phyloP scores from a whole-genome alignment of 2,797 vertebrate genomes.

The Rhinella marina region DNA sequence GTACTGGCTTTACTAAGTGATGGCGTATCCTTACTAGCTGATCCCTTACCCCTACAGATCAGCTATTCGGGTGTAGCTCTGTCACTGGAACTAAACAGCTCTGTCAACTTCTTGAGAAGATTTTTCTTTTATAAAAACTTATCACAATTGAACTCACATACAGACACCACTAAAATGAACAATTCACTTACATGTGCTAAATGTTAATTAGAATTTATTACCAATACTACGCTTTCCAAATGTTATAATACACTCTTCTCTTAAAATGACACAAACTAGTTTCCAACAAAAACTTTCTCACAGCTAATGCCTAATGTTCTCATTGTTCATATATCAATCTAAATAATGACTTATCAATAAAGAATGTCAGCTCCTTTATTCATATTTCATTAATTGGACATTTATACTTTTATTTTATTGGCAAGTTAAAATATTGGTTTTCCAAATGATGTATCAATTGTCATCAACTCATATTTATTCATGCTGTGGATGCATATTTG shows the following conservation, averaged over 20 bases:
- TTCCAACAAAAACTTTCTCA: constrained; percentile 35
- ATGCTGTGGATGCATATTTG: not conserved
- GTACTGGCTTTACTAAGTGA: too few species aligned
- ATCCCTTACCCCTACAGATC: too few species aligned
- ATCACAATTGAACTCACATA: not conserved
- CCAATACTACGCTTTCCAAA: not conserved
- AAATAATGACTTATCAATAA: not conserved
- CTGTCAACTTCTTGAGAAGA: not conserved
- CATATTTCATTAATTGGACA: constrained; percentile 3
- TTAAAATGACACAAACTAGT: not conserved
- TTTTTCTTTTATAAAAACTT: not conserved
- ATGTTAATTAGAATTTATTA: constrained; percentile 21
- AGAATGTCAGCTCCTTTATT: not conserved
- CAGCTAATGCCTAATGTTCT: constrained; percentile 3
- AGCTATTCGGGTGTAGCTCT: too few species aligned
- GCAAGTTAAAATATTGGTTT: constrained; percentile 3
- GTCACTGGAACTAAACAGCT: too few species aligned
- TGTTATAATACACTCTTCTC: not conserved
- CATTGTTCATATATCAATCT: not conserved
- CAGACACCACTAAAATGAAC: not conserved
- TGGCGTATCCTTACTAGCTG: too few species aligned
- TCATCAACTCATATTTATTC: not conserved
- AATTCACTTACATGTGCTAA: not conserved
- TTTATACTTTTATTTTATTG: not conserved
- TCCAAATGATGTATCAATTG: not conserved